Base-by-base conservation (phyloP, 1,140 invertebrate genomes). In the Gonatopus flavifemur region DNA sequence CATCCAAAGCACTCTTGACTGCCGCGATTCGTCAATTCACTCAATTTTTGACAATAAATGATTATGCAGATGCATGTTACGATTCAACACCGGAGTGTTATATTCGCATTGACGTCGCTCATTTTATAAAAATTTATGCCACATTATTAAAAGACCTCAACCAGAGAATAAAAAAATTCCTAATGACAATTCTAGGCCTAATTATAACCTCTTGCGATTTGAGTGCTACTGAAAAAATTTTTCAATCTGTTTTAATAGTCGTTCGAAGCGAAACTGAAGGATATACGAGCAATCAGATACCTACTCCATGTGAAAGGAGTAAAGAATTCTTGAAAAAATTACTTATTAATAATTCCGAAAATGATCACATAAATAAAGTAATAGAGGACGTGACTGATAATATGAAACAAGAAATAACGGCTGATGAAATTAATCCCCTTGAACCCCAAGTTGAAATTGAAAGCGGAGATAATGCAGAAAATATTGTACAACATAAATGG, bases 1-100 rank as follows among this genome's bases (percentile, higher is more conserved):
- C n/a, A n/a, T n/a, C n/a, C n/a, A n/a, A n/a, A n/a, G 51, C 51
- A 1, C 10, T 53, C 10, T 31, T 53, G n/a, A 47, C 39, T 4
- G 51, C 37, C 7, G 30, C 19, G 21, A 42, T 52, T 5, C 20
- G 22, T 13, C 16, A 32, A 16, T 52, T 52, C 30, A 20, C 50
- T 16, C 16, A 16, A 3, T 41, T 16, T 25, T 22, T 40, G 1
- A 52, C 32, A 4, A 33, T 52, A 20, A 15, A 32, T 6, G 24
- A 39, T 18, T 48, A 48, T 18, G 46, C 25, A 0, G 20, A 39
- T 25, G 31, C 20, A 8, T 16, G 18, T 12, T 12, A 37, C 1
- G 13, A 7, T 1, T 2, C 18, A 16, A 5, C 28, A 4, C 44
- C 44, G 2, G 2, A 9, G 1, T 49, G 47, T 24, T 49, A 33